Evolutionary conservation across 1,140 invertebrate species (phyloP), one percentile per base, ranked within the genome.

Genomic region (Orussus abietinus): DNA sequence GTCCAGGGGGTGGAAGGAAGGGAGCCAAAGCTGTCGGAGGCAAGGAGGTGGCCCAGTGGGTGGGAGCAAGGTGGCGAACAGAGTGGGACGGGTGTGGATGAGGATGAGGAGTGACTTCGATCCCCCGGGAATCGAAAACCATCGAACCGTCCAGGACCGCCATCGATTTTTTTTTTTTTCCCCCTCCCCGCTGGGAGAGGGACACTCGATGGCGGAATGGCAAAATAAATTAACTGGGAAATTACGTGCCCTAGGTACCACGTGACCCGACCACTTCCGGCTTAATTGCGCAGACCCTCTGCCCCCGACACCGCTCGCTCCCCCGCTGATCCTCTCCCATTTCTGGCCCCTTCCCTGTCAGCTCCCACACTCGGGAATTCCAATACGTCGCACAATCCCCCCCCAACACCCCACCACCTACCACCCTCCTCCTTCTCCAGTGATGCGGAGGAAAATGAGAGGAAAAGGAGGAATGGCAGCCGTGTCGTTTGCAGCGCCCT

Each of bases 221-320:
- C 48, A 60, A 64, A 64, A 64, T 64, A 62, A 64, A 64, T 64
- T 64, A 64, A 47, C 49, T 39, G 38, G 43, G 35, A 56, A 64
- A 59, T 62, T 59, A 62, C 53, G 49, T 38, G 34, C 38, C 38
- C 13, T 21, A 38, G 36, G 36, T 17, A 43, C 37, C 31, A 42
- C 45, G 19, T 10, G 15, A 34, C 38, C 35, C 32, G 31, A 38
- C 30, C 50, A 55, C 53, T 59, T 60, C 53, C 51, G 51, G 55
- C 51, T 60, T 60, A 57, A 62, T 62, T 62, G 53, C 50, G 51
- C 22, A 41, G 38, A 38, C 43, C 45, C 39, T 45, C 51, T 45
- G 40, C 45, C 45, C 43, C 39, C n/a, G 22, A 25, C n/a, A 6
- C 22, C 22, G 22, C 22, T 6, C 22, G 22, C 22, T 7, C 6